Evolutionary conservation across 2,888 invertebrate genomes (phyloP), one percentile per base, ranked within the genome.

Genomic region (Petrophora chlorosata): DNA sequence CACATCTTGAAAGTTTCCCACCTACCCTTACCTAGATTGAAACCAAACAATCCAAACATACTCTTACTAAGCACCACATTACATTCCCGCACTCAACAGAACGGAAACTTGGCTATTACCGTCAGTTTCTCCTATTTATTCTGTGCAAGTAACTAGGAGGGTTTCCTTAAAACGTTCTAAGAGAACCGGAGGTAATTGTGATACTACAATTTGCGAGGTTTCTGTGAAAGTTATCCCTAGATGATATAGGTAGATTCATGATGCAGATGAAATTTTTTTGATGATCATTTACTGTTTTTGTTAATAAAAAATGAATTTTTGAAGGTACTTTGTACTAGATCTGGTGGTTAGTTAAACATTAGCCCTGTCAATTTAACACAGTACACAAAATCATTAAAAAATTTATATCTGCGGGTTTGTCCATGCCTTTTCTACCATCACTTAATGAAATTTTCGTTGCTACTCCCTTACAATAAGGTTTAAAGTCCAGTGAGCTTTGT

Each of bases 51-150:
- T n/a, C n/a, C n/a, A n/a, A n/a, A n/a, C n/a, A n/a, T n/a, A n/a
- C n/a, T n/a, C n/a, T n/a, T n/a, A n/a, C n/a, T 32, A 32, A 16
- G 5, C 25, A 7, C 23, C n/a, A 14, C 14, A 9, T 22, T 5
- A 36, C 15, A 14, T 14, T 7, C 38, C 39, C 19, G 36, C 23
- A 41, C 47, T 47, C 30, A 14, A 30, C 33, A 41, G 19, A 41
- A 36, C 41, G 47, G 47, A 47, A 41, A 41, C 47, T 30, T 30
- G 3, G 23, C 41, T 32, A 41, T 47, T 47, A 47, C 41, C 40
- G 40, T 23, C 36, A 34, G 33, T 9, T 44, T 17, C 13, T 19
- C 19, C 5, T 34, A 29, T 34, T 17, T 12, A 16, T 41, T 22
- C 39, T 38, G 8, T 33, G 10, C 12, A 4, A 3, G 9, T 25